Base-by-base conservation (phyloP, 1,140 invertebrate species). In the Hylyphantes graminicola region DNA sequence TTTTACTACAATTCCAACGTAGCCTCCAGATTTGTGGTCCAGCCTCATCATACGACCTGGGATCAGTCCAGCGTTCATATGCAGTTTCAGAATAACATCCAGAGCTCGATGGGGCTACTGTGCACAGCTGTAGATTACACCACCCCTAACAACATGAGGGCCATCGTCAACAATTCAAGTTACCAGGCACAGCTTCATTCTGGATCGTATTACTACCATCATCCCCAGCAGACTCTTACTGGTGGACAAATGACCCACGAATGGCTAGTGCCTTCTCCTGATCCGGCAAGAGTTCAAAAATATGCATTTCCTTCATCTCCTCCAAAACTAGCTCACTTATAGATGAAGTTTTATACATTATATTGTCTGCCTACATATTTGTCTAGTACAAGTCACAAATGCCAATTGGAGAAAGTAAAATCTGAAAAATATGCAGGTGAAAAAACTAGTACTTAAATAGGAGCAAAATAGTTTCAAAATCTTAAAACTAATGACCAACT, bases 191-290 rank as follows among this genome's bases (percentile, higher is more conserved):
- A 63, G n/a, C 17, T 82, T 50, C 68, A 82, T 74, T 51, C 68
- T 82, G 70, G 70, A 17, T 74, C 80, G 11, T 82, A 82, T 63
- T 82, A 82, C 17, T 82, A 82, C 57, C 78, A 48, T 13, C 80
- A 64, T 55, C 51, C 68, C 8, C 80, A 82, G 35, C 68, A 64
- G 53, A 55, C 70, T n/a, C 15, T 79, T 15, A 13, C n/a, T 11
- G 63, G 57, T 19, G 61, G 72, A 0, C 80, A 74, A 15, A 55
- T 74, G 19, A 19, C 70, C 12, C 80, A 82, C 48, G 80, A 82
- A 48, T 82, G 80, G 80, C 35, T 73, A 19, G 35, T 82, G 7
- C 51, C 65, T 35, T 64, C 80, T 54, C 80, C 73, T 17, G 80
- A 82, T 21, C 21, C 68, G 35, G 57, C n/a, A 9, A 82, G 70